phyloP scores from a whole-genome alignment of 1,140 invertebrate species.

The Drosophila pachea region DNA sequence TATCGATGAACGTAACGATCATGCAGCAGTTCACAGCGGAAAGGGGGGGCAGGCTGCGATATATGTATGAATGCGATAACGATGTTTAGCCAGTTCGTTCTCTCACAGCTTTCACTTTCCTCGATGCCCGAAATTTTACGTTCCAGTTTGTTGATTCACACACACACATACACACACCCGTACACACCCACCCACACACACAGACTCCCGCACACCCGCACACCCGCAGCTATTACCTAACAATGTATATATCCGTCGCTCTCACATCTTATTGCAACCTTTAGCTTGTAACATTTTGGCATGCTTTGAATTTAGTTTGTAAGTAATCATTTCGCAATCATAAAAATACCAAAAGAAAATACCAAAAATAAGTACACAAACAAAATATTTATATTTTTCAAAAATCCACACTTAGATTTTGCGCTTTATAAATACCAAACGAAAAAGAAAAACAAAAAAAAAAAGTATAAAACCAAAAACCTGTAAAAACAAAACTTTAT shows the following conservation, averaged over 20 bases:
- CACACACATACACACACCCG: neutral
- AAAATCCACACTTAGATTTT: constrained; percentile 39
- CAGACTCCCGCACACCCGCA: neutral
- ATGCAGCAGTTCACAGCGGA: too few species aligned
- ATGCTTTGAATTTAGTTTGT: neutral
- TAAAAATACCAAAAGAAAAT: constrained; percentile 29
- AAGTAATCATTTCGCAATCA: neutral
- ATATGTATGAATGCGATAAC: too few species aligned
- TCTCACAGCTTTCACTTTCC: neutral
- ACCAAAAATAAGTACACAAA: constrained; percentile 26
- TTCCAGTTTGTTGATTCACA: too few species aligned
- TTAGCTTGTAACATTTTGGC: neutral
- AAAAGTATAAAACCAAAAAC: constrained; percentile 17
- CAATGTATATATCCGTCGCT: neutral
- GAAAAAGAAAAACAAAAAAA: constrained; percentile 7
- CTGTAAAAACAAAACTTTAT: constrained; percentile 9
- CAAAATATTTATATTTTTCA: constrained; percentile 6
- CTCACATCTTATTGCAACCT: constrained; percentile 1
- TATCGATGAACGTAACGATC: neutral
- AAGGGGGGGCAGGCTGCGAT: too few species aligned
- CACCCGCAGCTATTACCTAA: neutral
- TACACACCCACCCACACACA: constrained; percentile 18
- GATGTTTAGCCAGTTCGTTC: too few species aligned
- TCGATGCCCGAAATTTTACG: neutral
- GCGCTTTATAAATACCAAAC: constrained; percentile 49